Conservation (phyloP, 2,888 invertebrate genomes). For the Cantharis lateralis region DNA sequence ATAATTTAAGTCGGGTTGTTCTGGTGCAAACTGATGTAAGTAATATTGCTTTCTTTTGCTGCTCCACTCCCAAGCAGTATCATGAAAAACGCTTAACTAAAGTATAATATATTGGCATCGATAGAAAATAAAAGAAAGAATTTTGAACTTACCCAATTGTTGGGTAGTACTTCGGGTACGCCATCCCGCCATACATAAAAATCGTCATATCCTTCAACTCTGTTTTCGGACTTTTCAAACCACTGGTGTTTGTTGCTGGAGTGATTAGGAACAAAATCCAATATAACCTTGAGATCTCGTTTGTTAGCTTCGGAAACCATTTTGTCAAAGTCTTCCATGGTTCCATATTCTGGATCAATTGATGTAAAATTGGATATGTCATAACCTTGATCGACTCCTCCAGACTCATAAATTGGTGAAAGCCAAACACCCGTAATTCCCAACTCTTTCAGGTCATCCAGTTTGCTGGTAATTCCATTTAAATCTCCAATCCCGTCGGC, state of each 20-base stretch:
- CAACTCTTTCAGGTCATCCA: conserved; percentile 56
- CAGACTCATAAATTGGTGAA: conserved; percentile 82
- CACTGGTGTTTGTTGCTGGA: conserved; percentile 80
- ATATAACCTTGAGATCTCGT: conserved; percentile 58
- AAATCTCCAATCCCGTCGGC: conserved; percentile 90
- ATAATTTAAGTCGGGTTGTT: conserved; percentile 84
- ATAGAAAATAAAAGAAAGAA: background rate
- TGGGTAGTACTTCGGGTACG: conserved; percentile 61
- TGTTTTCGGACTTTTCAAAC: conserved; percentile 72
- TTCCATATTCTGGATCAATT: conserved; percentile 76
- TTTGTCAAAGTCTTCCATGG: conserved; percentile 69
- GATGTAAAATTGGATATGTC: conserved; percentile 79
- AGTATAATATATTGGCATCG: background rate
- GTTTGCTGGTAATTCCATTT: conserved; percentile 62
- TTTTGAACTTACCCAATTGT: conserved; percentile 69
- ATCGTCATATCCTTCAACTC: conserved; percentile 67
- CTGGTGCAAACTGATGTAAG: conserved; percentile 74
- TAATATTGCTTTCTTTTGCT: conserved; percentile 63
- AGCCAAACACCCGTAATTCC: conserved; percentile 81
- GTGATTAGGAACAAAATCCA: conserved; percentile 63
- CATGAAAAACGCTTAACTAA: conserved; percentile 45
- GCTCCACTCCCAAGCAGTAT: conserved; percentile 45
- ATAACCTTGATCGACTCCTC: conserved; percentile 87
- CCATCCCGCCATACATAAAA: conserved; percentile 81
- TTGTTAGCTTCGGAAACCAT: conserved; percentile 62